These are phyloP conservation scores for Corythornis vintsioides DNA, from an alignment of 2,113 vertebrate genomes.

Conservation along the genomic window DNA sequence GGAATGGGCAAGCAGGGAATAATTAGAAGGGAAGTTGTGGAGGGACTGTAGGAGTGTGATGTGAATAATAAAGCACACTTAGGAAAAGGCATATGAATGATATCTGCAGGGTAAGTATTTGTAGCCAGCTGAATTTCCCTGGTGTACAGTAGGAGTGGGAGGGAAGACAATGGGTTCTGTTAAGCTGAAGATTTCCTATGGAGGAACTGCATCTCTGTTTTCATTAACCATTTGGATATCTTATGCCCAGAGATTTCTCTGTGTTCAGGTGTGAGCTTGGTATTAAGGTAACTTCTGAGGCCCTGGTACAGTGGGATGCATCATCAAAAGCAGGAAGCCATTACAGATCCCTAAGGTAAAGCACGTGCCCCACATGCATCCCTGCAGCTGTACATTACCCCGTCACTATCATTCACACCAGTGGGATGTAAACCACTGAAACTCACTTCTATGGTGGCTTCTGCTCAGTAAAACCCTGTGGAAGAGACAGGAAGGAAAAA, in stretches of 20 bases:
- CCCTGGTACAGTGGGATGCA: not conserved
- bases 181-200: constrained; percentile 15
- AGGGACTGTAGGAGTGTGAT: constrained; percentile 44
- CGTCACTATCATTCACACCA: not conserved
- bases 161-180: constrained; percentile 37
- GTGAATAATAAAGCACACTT: constrained; percentile 50
- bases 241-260: not conserved
- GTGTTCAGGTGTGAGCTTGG: not conserved
- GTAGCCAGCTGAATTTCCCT: constrained; percentile 56
- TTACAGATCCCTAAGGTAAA: not conserved
- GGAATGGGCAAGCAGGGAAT: constrained; percentile 39
- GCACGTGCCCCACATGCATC: not conserved
- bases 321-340: not conserved
- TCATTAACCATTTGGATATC: not conserved
- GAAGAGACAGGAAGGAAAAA: not conserved
- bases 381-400: not conserved
- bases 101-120: constrained; percentile 63
- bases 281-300: not conserved
- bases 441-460: not conserved
- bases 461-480: not conserved
- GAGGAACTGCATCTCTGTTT: not conserved
- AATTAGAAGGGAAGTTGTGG: constrained; percentile 44
- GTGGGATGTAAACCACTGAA: not conserved
- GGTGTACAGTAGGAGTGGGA: constrained; percentile 20
- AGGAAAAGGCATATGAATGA: constrained; percentile 47